Percentiles rank a stretch among this genome's conserved stretches.
Evolutionary conservation across 2,113 vertebrate species (phyloP).

Genomic region (Megaleporinus macrocephalus): DNA sequence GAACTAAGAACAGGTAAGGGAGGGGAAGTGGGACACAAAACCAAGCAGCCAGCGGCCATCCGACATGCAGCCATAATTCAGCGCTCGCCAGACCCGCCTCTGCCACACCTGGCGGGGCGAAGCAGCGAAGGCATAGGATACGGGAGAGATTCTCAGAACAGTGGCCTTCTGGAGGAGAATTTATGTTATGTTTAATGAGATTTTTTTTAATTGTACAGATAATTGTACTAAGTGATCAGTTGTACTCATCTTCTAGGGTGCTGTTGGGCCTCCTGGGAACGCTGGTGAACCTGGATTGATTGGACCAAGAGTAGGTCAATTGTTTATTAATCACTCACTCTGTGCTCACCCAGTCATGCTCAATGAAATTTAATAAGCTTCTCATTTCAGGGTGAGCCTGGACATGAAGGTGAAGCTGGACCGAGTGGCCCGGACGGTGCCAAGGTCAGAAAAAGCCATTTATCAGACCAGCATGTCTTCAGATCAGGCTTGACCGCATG

Average conservation of each 20-base stretch:
- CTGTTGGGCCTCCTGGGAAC: constrained; percentile 80
- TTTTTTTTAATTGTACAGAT: background rate
- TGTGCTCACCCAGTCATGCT: background rate
- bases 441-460: constrained; percentile 79
- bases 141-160: no score
- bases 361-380: constrained; percentile 13
- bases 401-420: constrained; percentile 89
- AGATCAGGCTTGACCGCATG: background rate
- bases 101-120: no score
- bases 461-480: background rate
- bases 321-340: constrained; percentile 5
- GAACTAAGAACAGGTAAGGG: no score
- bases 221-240: background rate
- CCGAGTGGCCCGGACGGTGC: constrained; percentile 81
- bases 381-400: constrained; percentile 83
- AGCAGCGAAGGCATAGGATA: no score
- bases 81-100: no score
- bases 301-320: constrained; percentile 86
- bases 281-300: constrained; percentile 88
- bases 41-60: no score
- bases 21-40: no score
- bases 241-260: constrained; percentile 77
- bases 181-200: no score
- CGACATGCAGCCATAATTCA: no score
- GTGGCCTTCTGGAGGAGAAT: no score